Base-by-base conservation (phyloP, 2,888 invertebrate species). In the Drosophila antonietae region DNA sequence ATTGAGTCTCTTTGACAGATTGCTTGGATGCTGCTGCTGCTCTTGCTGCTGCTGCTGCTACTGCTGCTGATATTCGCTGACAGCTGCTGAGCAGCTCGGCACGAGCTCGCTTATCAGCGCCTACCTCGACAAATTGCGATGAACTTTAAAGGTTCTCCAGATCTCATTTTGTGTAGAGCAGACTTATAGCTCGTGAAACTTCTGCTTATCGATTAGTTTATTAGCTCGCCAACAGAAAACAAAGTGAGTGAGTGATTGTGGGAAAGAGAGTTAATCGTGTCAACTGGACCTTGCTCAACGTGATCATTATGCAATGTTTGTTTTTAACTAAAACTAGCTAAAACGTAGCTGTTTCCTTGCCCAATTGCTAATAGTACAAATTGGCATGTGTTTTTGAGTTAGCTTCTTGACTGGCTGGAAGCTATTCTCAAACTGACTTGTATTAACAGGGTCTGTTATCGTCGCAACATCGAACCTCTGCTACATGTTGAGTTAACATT, bases 261-360 rank as follows among this genome's bases (percentile, higher is more conserved):
- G n/a, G 23, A 46, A n/a, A 31, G 49, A 31, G 6, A 31, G 47
- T n/a, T 67, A 80, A 85, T 85, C 88, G 73, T 1, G 82, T 78
- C 81, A 74, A 80, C 78, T 88, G 77, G 84, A 89, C 87, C 89
- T 89, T 89, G 87, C 87, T 60, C 84, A 89, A 89, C 74, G 71
- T 61, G 46, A 71, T 23, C 37, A 62, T 58, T 63, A 58, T 61
- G 39, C 6, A n/a, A n/a, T n/a, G 37, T 6, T 60, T 33, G 39
- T 12, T 37, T n/a, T 12, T 1, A 20, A 49, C 15, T 15, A 39
- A 44, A 51, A 37, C 20, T 68, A 39, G 12, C 35, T 43, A 39
- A 44, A 39, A 51, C 5, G 37, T 12, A 46, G 51, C 3, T 47
- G 53, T 44, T 20, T 57, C 33, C 18, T 41, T n/a, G 28, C 14